These are phyloP conservation scores for Petaurus breviceps DNA, from an alignment of 2,113 vertebrate species.

Conservation along the genomic window DNA sequence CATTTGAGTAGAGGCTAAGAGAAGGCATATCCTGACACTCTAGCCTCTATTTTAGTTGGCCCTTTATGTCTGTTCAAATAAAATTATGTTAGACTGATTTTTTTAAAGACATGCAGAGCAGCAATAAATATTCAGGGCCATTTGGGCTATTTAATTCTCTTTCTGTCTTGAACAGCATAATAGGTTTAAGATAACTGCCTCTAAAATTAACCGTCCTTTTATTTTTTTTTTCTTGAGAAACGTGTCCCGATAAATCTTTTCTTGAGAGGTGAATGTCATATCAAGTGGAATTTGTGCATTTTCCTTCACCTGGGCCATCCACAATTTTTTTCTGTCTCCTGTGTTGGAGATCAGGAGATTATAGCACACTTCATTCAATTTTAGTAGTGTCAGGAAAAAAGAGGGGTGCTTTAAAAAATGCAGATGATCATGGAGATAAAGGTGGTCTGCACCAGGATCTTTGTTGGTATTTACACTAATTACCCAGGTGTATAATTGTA, in stretches of 20 bases:
- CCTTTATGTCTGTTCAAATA: conserved; percentile 32
- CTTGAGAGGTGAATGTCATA: background rate
- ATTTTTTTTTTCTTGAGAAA: conserved; percentile 17
- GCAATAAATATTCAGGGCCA: conserved; percentile 49
- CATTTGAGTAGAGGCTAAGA: background rate
- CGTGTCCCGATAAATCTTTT: conserved; percentile 38
- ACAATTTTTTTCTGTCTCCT: background rate
- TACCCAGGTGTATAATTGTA: conserved; percentile 49
- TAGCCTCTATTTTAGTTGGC: conserved; percentile 11
- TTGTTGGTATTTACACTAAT: conserved; percentile 30
- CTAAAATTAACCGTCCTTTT: conserved; percentile 42
- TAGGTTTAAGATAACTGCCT: conserved; percentile 42
- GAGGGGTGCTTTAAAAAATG: conserved; percentile 6
- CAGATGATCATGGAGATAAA: conserved; percentile 9
- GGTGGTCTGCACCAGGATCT: background rate
- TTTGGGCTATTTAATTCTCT: conserved; percentile 49
- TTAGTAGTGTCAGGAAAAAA: background rate
- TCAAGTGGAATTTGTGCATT: background rate
- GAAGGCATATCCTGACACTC: background rate
- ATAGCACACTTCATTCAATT: background rate
- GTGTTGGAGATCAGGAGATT: conserved; percentile 25
- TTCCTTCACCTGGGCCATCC: conserved; percentile 34
- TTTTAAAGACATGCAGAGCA: conserved; percentile 22
- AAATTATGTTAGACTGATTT: conserved; percentile 19
- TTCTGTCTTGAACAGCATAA: conserved; percentile 35